Evolutionary conservation across 2,797 vertebrate genomes (phyloP), one percentile per base, ranked within the genome.

Genomic region (Helarctos malayanus): DNA sequence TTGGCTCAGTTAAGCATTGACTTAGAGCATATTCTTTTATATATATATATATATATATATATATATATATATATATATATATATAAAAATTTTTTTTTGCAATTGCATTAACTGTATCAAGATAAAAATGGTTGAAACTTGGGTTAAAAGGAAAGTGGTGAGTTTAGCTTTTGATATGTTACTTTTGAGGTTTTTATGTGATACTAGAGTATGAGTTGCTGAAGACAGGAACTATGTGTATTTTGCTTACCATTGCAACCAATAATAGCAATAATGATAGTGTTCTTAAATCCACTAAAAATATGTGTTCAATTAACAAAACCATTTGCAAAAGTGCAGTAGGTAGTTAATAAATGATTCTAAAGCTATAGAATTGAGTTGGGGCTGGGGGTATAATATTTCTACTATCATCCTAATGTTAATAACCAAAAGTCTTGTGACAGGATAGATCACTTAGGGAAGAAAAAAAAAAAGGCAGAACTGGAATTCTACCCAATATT

Each of bases 271-370:
- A 45, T 16, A 90, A 19, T 45, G 71, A 25, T 59, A 56, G 27
- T 78, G 47, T 41, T 16, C 12, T 52, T 21, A 41, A 90, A 81
- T 12, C 29, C 35, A 68, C 12, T 49, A 76, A 84, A 3, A 4
- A 57, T 68, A 63, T 73, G 89, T 68, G 19, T 89, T 61, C 27
- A 91, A 91, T 73, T 85, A 80, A 68, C 38, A 80, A 59, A 93
- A 54, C 2, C 14, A 95, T 73, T 96, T 91, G 19, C 29, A 83
- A 59, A 5, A 32, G 90, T 87, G 52, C 5, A 91, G 0, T 35
- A 38, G 0, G 5, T 91, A 63, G 29, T 49, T 82, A 71, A 57
- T 61, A 54, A 18, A 41, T 71, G 13, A 86, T 71, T 91, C 61
- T 87, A 73, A 91, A 91, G 68, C 10, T 56, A 3, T 69, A 57